Evolutionary conservation across 2,797 vertebrate species (phyloP), one percentile per base, ranked within the genome.

Genomic region (Limosa lapponica): DNA sequence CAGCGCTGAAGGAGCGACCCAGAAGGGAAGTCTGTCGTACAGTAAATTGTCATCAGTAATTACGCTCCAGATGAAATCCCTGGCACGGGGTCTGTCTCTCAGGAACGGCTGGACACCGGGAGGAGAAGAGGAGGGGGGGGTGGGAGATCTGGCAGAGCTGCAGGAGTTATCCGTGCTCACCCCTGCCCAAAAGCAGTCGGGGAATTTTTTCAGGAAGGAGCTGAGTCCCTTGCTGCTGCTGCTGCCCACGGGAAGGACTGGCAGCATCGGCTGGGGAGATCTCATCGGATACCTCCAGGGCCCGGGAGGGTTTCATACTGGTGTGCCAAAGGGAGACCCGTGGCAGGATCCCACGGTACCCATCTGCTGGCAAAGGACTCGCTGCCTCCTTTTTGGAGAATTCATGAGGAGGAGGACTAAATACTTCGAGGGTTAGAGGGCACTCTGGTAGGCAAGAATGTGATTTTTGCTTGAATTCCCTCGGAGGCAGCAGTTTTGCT

Each of bases 351-450:
- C n/a, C 51, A 1, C 0, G 0, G 22, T 85, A 36, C 67, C n/a
- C 41, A 30, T 65, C 85, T 84, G 12, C 37, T 72, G 58, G 41
- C 11, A 11, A 44, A 74, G 23, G 32, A 24, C 55, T 87, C 0
- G 0, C 34, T 82, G 41, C 24, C 72, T 80, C 25, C 39, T 77
- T 65, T 82, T 30, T 13, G 13, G 43, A 62, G 24, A 28, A 83
- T 72, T 86, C 46, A 19, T 11, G 30, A 62, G 48, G 43, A 90
- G 41, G 81, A 90, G 10, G 19, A 69, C 74, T 70, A 46, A 95
- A 78, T 84, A 55, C 58, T 27, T 83, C 13, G 39, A 91, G 75
- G 90, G 67, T 90, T 61, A 93, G 77, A 84, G 81, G 78, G 36
- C 54, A 59, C 71, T 62, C 36, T 58, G 48, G 30, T 24, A 72